Base-by-base conservation (phyloP, 2,888 invertebrate genomes). In the Eristalis arbustorum region DNA sequence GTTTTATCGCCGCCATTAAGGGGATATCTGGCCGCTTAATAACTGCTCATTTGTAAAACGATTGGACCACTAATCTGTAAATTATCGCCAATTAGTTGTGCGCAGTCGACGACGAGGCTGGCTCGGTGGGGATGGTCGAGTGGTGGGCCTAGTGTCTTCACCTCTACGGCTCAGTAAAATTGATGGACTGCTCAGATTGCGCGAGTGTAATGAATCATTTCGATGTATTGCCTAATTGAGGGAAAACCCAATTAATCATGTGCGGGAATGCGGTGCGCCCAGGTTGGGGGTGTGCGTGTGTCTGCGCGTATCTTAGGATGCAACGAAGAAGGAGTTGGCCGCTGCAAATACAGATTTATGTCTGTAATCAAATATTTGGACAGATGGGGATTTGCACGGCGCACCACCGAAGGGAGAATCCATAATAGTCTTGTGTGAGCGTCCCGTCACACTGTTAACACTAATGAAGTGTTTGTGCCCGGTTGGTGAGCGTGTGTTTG, bases 331-430 rank as follows among this genome's bases (percentile, higher is more conserved):
- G 68, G 42, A 42, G 57, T 75, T n/a, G 49, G 62, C 68, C 61
- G 63, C 14, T 42, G 64, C 74, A 87, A 87, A 87, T 80, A 73
- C 75, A 79, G 67, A 84, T 84, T 88, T 79, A 84, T 88, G 79
- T 72, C 68, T 84, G 80, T 84, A 88, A 88, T 88, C 88, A 88
- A 84, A 88, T 84, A 88, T 84, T 84, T 76, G 88, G 84, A 84
- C 80, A 76, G 79, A 80, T 88, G 88, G 79, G 87, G 75, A 87
- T 82, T 82, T 75, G 67, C 57, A 37, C 62, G 28, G 13, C 49
- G 40, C 49, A 42, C 34, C 37, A 69, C 49, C 49, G 49, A 62
- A 40, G 40, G 72, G 42, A 62, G 13, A 56, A 56, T 61, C 37
- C 8, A 49, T 75, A 61, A 64, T 62, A 75, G 81, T 81, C 75